Base-by-base conservation (phyloP, 2,797 vertebrate species). In the Chaetophractus vellerosus region DNA sequence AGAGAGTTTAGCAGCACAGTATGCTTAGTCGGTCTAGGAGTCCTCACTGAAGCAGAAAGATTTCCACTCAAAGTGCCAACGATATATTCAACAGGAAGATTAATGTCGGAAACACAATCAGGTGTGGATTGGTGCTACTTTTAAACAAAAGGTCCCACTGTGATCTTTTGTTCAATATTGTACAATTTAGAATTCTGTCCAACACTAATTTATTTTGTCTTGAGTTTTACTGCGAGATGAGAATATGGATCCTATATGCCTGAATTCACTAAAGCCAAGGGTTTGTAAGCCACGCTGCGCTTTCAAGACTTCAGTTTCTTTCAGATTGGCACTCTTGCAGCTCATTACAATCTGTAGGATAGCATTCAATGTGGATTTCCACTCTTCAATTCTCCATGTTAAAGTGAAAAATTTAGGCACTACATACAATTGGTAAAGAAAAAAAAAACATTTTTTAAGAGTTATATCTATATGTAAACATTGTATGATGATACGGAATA, bases 401-500 rank as follows among this genome's bases (percentile, higher is more conserved):
- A 96, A 98, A 97, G 95, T 98, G 96, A 97, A 97, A 98, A 96
- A 96, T 95, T 68, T 94, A 97, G 97, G 97, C 95, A 97, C 98
- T 97, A 95, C 97, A 50, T 98, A 97, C 97, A 98, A 98, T 96
- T 96, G 97, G 93, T 97, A 63, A 90, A 97, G 95, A 96, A 96
- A 97, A 96, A 96, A 96, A 45, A 45, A 45, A 45, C 5, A 45
- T 99, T 99, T 98, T 76, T 98, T 96, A 96, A 99, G 98, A 98
- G 98, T 98, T 99, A 98, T 98, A 98, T 98, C 98, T 98, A 97
- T 99, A 98, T 99, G 98, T 99, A 98, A 98, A 98, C 99, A 96
- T 98, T 99, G 99, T 99, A 99, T 98, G 99, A 99, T 99, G 98
- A 98, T 98, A 98, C 98, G 98, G 97, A 99, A 99, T 99, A 99